Conservation (phyloP, 2,113 vertebrate species). For the Megalops atlanticus region DNA sequence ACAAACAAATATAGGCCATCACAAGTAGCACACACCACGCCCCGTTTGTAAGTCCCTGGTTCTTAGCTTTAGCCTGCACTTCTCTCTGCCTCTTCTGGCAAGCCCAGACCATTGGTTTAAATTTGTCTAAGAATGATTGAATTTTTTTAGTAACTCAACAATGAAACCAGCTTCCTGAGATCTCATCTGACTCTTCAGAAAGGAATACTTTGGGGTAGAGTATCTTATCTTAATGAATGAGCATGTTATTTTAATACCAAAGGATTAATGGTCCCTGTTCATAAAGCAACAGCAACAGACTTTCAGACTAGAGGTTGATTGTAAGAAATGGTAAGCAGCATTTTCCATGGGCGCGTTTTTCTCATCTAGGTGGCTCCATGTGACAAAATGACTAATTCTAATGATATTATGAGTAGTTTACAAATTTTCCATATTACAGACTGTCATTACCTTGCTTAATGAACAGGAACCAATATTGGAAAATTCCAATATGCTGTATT, state of each 20-base stretch:
- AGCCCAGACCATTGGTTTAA: neutral
- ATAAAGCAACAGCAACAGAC: neutral
- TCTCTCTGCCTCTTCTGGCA: neutral
- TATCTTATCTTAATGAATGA: neutral
- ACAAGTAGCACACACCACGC: no score
- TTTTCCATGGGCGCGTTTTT: neutral
- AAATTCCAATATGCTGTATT: neutral
- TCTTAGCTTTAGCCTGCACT: neutral
- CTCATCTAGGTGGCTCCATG: neutral
- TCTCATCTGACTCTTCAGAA: no score
- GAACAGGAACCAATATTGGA: neutral
- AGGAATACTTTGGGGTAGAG: neutral
- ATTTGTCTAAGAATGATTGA: neutral
- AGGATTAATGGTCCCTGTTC: neutral
- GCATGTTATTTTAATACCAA: neutral
- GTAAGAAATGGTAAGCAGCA: neutral
- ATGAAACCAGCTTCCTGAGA: no score
- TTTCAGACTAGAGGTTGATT: neutral
- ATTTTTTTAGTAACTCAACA: neutral
- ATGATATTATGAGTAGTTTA: neutral
- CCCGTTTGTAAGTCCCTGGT: neutral
- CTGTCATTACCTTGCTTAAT: neutral
- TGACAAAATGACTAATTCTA: neutral
- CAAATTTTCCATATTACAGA: neutral
- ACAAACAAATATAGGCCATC: no score